Evolutionary conservation across 2,113 vertebrate genomes (phyloP), one percentile per base, ranked within the genome.

Genomic region (Misgurnus mizolepis): DNA sequence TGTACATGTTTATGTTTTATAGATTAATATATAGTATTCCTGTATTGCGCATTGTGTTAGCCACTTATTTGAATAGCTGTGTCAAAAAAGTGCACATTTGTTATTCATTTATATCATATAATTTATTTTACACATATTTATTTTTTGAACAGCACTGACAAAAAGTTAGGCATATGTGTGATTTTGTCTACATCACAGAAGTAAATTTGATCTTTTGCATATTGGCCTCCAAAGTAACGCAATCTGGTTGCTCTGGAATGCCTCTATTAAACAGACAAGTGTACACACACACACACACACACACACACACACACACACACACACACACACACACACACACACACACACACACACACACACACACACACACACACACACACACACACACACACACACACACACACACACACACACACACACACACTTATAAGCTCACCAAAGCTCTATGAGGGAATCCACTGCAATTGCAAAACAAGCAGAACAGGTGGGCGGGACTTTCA

Each of bases 401-500:
- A 76, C 5, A 60, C 10, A 34, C 61, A 56, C 47, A 55, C 56
- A 67, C 39, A 41, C 69, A 65, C 76, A 18, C 40, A 66, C 71
- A 62, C 65, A 74, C 80, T 66, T 78, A 70, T 60, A 55, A 67
- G 80, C 82, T 76, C 78, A 76, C 71, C 64, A 56, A 64, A 69
- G 58, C 43, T 64, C 43, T 66, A 27, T 27, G 53, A 78, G 53
- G 45, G 69, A 67, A 78, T 66, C 67, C 72, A 77, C 40, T 69
- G 76, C 76, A 80, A 84, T 62, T 86, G 81, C 83, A 87, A 84
- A 90, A 88, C 84, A 89, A 86, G 84, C 82, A 65, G 73, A 86
- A 84, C 89, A 84, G 83, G 88, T 89, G 87, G 91, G 90, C 12
- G 81, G 82, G 62, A 73, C 70, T 73, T 76, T n/a, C n/a, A 6